Conservation (phyloP, 2,888 invertebrate genomes). For the Ceriagrion tenellum region DNA sequence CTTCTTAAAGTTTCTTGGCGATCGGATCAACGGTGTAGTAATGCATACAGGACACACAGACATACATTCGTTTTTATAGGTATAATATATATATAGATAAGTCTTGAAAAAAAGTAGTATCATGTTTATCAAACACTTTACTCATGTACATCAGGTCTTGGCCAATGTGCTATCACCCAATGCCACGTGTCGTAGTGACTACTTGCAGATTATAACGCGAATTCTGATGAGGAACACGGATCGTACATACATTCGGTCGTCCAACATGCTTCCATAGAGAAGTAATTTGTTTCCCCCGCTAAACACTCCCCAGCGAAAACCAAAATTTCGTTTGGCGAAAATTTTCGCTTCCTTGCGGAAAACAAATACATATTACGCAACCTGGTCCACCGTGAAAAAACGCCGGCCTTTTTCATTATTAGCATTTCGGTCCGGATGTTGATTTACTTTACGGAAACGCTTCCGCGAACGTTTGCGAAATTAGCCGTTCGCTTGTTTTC, state of each 20-base stretch:
- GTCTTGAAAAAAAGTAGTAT: too few species aligned
- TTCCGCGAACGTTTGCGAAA: not conserved
- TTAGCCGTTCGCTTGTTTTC: not conserved
- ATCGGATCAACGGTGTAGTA: too few species aligned
- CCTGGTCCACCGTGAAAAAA: not conserved
- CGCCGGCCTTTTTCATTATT: not conserved
- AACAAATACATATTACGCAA: not conserved
- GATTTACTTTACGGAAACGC: not conserved
- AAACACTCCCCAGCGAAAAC: not conserved
- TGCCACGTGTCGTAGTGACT: too few species aligned
- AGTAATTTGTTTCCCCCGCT: not conserved
- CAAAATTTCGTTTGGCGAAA: not conserved
- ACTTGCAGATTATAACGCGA: too few species aligned
- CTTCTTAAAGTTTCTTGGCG: too few species aligned
- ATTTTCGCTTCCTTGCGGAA: not conserved
- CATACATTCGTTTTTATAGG: too few species aligned
- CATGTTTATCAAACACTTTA: too few species aligned
- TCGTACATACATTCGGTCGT: not conserved
- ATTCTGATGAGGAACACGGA: not conserved
- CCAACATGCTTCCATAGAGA: not conserved
- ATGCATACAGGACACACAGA: too few species aligned
- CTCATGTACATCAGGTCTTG: too few species aligned
- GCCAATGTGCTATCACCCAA: too few species aligned
- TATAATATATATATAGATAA: too few species aligned
- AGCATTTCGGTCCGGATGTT: not conserved